Percentiles rank a stretch among this genome's conserved stretches.
Conservation (phyloP, 1,140 invertebrate genomes). For the Euura lappo region DNA sequence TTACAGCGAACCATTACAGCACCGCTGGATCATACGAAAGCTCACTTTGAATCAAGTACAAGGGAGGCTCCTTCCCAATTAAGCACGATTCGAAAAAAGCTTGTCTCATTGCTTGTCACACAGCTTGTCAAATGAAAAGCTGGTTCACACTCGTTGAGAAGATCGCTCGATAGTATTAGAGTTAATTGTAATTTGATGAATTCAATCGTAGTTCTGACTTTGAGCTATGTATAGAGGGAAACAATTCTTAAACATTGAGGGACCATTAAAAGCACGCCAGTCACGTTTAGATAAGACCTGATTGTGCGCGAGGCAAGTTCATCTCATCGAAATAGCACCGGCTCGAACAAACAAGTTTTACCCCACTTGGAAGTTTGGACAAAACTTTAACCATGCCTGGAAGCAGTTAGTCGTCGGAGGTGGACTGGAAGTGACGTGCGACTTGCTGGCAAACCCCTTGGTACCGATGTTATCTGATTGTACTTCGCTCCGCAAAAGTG, state of each 20-base stretch:
- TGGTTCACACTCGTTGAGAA: too few relatives aligned
- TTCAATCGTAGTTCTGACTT: background rate
- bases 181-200: background rate
- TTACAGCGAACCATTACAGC: too few relatives aligned
- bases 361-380: constrained; percentile 29
- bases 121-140: too few relatives aligned
- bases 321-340: constrained; percentile 30
- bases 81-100: too few relatives aligned
- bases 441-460: background rate
- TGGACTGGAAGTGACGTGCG: constrained; percentile 13
- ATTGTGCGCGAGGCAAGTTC: constrained; percentile 23
- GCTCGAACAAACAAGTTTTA: constrained; percentile 38
- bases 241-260: background rate
- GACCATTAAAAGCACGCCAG: constrained; percentile 5
- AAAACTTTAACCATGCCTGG: constrained; percentile 38
- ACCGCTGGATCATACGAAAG: too few relatives aligned
- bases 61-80: too few relatives aligned
- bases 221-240: background rate
- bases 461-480: constrained; percentile 33
- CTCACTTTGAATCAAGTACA: too few relatives aligned
- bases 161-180: too few relatives aligned
- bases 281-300: constrained; percentile 7
- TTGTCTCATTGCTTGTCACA: too few relatives aligned
- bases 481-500: constrained; percentile 28
- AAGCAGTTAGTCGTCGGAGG: background rate